phyloP scores from a whole-genome alignment of 1,140 invertebrate genomes.

The Aphelinus atriplicis region DNA sequence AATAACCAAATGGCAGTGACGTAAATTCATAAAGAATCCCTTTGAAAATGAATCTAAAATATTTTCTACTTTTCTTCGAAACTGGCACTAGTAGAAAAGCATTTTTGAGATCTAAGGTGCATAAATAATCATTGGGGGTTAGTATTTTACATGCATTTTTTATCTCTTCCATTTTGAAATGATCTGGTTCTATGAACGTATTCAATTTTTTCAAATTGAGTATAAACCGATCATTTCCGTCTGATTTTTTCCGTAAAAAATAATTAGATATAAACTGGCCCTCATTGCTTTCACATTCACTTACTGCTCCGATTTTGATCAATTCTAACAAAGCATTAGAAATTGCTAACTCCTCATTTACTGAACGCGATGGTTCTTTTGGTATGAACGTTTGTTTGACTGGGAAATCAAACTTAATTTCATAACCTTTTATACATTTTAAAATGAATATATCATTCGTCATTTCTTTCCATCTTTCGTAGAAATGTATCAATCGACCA shows the following conservation, averaged over 20 bases:
- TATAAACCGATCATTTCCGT: slow-evolving; percentile 16
- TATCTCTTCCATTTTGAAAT: slow-evolving; percentile 23
- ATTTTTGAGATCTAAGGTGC: slow-evolving; percentile 12
- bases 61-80: slow-evolving; percentile 34
- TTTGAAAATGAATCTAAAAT: slow-evolving; percentile 41
- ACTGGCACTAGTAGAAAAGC: slow-evolving; percentile 42
- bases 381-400: too few species aligned
- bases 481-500: slow-evolving; percentile 20
- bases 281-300: background rate
- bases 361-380: background rate
- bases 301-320: slow-evolving; percentile 2
- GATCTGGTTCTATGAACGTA: slow-evolving; percentile 3
- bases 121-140: slow-evolving; percentile 4
- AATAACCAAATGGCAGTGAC: slow-evolving; percentile 37
- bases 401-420: slow-evolving; percentile 10
- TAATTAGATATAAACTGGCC: slow-evolving; percentile 18
- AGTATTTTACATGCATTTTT: background rate
- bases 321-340: slow-evolving; percentile 16
- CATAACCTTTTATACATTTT: slow-evolving; percentile 16
- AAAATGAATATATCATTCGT: slow-evolving; percentile 19
- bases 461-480: slow-evolving; percentile 11
- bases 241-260: slow-evolving; percentile 12
- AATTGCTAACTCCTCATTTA: too few species aligned
- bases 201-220: slow-evolving; percentile 19
- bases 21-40: slow-evolving; percentile 38